These are phyloP conservation scores for Cephalopterus ornatus DNA, from an alignment of 2,113 vertebrate species.

Conservation along the genomic window DNA sequence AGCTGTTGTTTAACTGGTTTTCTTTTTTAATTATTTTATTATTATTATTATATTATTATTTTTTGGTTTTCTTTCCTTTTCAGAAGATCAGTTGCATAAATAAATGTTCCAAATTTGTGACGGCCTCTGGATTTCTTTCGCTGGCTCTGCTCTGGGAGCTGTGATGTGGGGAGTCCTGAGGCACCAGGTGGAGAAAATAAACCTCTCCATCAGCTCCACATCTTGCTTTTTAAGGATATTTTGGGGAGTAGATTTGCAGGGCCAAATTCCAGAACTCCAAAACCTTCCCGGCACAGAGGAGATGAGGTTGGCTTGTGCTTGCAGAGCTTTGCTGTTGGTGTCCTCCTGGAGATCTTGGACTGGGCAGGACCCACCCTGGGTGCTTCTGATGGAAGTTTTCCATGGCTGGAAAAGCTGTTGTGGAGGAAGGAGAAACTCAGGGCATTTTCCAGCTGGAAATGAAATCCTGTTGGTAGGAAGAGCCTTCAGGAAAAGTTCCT, in stretches of 20 bases:
- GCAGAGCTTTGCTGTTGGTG: background rate
- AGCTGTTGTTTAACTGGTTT: background rate
- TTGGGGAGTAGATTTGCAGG: background rate
- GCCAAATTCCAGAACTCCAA: background rate
- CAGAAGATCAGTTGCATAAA: conserved; percentile 52
- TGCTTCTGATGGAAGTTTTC: background rate
- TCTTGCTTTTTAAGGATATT: background rate
- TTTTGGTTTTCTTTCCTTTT: conserved; percentile 43
- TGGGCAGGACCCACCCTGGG: too few relatives aligned
- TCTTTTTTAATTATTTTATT: background rate
- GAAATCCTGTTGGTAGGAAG: background rate
- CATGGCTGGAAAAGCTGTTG: background rate
- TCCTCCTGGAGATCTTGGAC: background rate
- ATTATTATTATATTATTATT: background rate
- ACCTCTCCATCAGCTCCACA: rapidly evolving
- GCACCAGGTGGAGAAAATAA: background rate
- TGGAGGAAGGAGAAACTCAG: background rate
- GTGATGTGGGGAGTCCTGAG: background rate
- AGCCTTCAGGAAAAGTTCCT: background rate
- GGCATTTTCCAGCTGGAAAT: background rate
- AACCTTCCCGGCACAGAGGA: background rate
- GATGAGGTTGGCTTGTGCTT: background rate
- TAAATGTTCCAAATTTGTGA: conserved; percentile 59
- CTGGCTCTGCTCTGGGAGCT: background rate
- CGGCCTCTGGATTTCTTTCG: conserved; percentile 13